A percentile compares a stretch with the other conserved stretches of the same genome.
Conservation (phyloP, 2,797 vertebrate genomes). For the Eurystomus glaucurus region DNA sequence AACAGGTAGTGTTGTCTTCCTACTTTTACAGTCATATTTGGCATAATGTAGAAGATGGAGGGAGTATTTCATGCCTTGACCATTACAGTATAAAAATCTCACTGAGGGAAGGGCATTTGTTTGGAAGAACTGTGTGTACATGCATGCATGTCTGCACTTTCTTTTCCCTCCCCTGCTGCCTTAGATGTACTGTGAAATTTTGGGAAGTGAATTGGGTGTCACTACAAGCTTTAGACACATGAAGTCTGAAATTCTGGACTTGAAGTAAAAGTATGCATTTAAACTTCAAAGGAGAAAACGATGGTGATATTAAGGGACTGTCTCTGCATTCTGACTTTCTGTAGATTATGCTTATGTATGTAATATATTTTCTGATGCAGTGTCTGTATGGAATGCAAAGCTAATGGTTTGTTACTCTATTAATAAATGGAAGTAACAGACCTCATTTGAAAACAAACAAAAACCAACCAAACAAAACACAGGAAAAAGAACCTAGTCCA, state of each 20-base stretch:
- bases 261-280: not conserved
- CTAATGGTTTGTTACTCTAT: not conserved
- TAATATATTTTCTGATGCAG: not conserved
- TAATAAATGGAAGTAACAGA: not conserved
- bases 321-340: not conserved
- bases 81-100: not conserved
- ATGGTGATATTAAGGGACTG: not conserved
- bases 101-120: not conserved
- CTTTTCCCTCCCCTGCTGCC: not conserved
- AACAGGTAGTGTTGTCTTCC: constrained; percentile 70
- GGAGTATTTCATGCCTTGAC: not conserved
- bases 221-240: not conserved
- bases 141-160: not conserved
- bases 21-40: not conserved
- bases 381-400: not conserved
- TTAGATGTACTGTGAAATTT: not conserved
- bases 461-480: not conserved
- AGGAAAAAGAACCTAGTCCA: not conserved
- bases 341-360: not conserved
- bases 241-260: not conserved
- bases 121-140: not conserved
- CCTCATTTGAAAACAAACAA: not conserved
- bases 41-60: not conserved
- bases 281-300: not conserved
- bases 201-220: not conserved